phyloP scores from a whole-genome alignment of 2,113 vertebrate species.

The Plecturocebus donacophilus region DNA sequence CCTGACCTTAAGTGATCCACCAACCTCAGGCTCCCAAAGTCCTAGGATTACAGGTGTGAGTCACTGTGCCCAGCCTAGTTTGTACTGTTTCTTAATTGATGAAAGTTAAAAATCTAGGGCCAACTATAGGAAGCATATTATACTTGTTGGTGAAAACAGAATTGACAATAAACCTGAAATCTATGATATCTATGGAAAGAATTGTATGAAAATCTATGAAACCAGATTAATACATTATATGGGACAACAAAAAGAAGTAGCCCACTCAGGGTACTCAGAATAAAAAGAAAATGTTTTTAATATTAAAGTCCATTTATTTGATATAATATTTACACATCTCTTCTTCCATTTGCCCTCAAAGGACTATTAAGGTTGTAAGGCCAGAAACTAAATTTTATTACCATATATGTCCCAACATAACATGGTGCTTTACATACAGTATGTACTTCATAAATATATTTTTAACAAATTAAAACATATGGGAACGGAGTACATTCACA shows the following conservation, averaged over 20 bases:
- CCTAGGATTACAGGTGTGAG: no score
- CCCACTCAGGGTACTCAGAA: neutral
- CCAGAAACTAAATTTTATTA: neutral
- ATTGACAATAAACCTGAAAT: neutral
- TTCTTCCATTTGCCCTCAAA: neutral
- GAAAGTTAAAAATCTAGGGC: neutral
- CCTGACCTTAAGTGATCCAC: no score
- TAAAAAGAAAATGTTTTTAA: neutral
- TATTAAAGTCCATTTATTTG: neutral
- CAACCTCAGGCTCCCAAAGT: fast-evolving
- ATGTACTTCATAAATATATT: neutral
- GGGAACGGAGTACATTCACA: neutral
- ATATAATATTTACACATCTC: neutral
- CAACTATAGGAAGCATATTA: neutral
- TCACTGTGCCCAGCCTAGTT: neutral
- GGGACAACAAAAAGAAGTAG: neutral
- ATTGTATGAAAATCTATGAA: neutral
- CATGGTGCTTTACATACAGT: neutral
- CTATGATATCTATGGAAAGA: neutral
- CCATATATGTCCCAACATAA: neutral
- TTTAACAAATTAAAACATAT: neutral
- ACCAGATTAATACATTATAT: neutral
- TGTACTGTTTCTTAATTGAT: neutral
- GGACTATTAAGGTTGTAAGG: neutral
- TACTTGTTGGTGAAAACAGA: neutral